A percentile compares a stretch with the other conserved stretches of the same genome.
phyloP scores from a whole-genome alignment of 2,113 vertebrate genomes.

The Physeter macrocephalus region DNA sequence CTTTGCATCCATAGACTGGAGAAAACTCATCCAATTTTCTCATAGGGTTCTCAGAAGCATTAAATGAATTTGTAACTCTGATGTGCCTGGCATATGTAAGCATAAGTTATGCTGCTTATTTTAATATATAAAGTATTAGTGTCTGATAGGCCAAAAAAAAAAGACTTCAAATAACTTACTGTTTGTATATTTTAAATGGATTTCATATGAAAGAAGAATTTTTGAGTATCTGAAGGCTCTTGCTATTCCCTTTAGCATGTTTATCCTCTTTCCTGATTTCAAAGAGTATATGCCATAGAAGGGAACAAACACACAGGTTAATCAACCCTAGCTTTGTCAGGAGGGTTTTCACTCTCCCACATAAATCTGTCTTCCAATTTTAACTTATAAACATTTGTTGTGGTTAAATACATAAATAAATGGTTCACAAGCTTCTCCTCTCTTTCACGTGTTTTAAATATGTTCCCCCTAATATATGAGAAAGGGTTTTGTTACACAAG shows the following conservation, averaged over 20 bases:
- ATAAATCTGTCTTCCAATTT: not conserved
- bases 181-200: not conserved
- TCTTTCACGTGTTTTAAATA: not conserved
- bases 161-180: not conserved
- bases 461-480: not conserved
- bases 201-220: not conserved
- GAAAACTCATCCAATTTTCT: not conserved
- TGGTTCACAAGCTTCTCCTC: not conserved
- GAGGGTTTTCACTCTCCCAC: not conserved
- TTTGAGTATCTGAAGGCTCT: not conserved
- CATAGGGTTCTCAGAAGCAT: not conserved
- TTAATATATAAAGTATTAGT: not conserved
- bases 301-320: not conserved
- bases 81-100: not conserved
- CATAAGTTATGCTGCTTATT: not conserved
- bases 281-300: not conserved
- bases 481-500: not conserved
- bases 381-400: not conserved
- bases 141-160: not conserved
- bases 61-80: not conserved
- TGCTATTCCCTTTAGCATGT: not conserved
- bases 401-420: not conserved
- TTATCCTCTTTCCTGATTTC: not conserved
- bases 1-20: not conserved
- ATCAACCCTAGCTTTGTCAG: not conserved